Conservation (phyloP, 2,113 vertebrate genomes). For the Arvicanthis niloticus region DNA sequence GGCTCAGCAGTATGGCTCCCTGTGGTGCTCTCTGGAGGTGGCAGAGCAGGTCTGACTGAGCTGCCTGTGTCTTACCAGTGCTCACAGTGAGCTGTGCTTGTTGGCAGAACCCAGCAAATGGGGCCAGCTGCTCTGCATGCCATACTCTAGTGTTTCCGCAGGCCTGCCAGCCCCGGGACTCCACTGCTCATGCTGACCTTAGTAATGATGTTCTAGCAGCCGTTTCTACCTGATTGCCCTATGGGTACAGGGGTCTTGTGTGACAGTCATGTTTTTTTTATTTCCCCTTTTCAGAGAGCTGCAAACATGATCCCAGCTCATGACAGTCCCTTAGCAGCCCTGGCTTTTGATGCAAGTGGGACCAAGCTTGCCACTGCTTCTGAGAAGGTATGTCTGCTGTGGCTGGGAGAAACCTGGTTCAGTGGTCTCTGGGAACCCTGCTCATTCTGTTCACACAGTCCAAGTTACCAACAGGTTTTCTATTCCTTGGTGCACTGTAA, state of each 20-base stretch:
- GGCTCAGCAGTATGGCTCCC: not conserved
- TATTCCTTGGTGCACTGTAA: rapidly evolving
- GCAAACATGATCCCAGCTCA: conserved; percentile 99
- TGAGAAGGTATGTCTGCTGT: conserved; percentile 92
- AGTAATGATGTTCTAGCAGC: too few relatives aligned
- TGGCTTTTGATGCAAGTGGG: conserved; percentile 97
- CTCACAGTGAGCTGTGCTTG: rapidly evolving
- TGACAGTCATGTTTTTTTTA: rapidly evolving
- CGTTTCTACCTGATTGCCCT: not conserved
- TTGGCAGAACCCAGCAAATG: not conserved
- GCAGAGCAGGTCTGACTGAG: too few relatives aligned
- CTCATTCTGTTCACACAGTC: not conserved
- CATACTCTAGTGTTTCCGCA: not conserved
- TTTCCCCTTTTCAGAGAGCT: conserved; percentile 90
- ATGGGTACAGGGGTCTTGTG: rapidly evolving
- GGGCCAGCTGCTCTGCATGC: rapidly evolving
- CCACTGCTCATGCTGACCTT: rapidly evolving
- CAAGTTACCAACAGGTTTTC: rapidly evolving
- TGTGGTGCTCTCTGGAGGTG: rapidly evolving
- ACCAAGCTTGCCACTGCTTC: conserved; percentile 98
- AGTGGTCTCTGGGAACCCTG: not conserved
- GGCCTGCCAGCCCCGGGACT: not conserved
- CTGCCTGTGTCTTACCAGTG: not conserved
- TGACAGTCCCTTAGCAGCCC: conserved; percentile 97
- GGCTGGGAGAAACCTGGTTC: not conserved